These are phyloP conservation scores for Danaus chrysippus DNA, from an alignment of 2,888 invertebrate species.

Conservation along the genomic window DNA sequence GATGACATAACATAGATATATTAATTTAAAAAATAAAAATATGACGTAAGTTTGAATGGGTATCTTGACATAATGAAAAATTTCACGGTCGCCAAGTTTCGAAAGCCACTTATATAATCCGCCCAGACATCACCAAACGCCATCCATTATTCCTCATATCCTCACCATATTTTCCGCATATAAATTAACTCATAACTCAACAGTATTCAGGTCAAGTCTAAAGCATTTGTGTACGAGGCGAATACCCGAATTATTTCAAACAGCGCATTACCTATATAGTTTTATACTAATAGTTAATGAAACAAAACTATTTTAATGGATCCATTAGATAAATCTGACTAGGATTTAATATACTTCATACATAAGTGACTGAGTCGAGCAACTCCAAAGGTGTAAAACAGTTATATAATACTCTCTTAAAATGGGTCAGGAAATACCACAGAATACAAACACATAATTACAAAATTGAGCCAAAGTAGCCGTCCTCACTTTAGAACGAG, in stretches of 20 bases:
- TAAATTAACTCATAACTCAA: slow-evolving; percentile 61
- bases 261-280: slow-evolving; percentile 1
- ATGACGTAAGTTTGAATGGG: not conserved
- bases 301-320: too few species aligned
- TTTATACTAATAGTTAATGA: not conserved
- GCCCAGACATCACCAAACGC: slow-evolving; percentile 34
- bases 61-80: slow-evolving; percentile 15
- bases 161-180: slow-evolving; percentile 52
- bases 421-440: slow-evolving; percentile 1
- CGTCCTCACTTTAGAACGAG: slow-evolving; percentile 35
- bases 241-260: slow-evolving; percentile 25
- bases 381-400: too few species aligned
- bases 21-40: not conserved
- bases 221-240: slow-evolving; percentile 44
- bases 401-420: not conserved
- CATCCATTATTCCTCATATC: slow-evolving; percentile 35
- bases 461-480: slow-evolving; percentile 37
- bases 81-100: slow-evolving; percentile 22
- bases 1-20: not conserved
- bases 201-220: slow-evolving; percentile 55
- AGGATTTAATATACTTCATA: too few species aligned
- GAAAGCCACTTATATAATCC: slow-evolving; percentile 34
- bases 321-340: too few species aligned
- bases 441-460: slow-evolving; percentile 34
- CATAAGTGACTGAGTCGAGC: too few species aligned